Conservation (phyloP, 2,113 vertebrate genomes). For the Spermophilus dauricus region DNA sequence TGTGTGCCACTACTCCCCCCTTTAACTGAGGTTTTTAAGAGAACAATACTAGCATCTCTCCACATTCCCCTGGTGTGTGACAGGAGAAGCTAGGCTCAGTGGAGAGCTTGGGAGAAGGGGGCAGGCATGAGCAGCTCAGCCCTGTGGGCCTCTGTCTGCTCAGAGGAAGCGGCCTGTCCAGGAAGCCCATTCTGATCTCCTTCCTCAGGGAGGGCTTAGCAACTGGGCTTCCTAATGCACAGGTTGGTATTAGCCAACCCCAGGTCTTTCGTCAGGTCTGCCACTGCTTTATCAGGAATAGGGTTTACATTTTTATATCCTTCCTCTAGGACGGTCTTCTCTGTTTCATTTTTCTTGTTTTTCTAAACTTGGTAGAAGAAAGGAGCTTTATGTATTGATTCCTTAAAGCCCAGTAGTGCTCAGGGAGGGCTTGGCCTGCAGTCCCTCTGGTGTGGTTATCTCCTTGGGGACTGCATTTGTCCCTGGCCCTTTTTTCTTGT, state of each 20-base stretch:
- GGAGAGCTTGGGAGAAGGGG: not conserved
- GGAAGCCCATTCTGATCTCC: not conserved
- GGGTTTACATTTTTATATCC: not conserved
- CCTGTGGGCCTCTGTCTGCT: not conserved
- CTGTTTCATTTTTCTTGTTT: not conserved
- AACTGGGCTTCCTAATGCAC: not conserved
- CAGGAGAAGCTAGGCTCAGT: not conserved
- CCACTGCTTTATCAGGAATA: not conserved
- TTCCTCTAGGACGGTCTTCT: not conserved
- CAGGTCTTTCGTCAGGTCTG: not conserved
- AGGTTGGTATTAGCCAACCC: not conserved
- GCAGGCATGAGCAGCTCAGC: not conserved
- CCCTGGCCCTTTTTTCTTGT: not conserved
- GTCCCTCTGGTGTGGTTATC: not conserved
- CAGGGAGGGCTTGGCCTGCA: fast-evolving
- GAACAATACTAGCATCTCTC: not conserved
- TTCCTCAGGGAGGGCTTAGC: not conserved
- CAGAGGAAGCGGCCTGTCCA: not conserved
- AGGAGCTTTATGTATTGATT: not conserved
- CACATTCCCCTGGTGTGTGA: fast-evolving
- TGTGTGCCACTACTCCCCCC: too few species aligned
- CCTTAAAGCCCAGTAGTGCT: not conserved
- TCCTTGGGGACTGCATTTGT: not conserved
- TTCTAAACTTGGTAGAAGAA: not conserved
- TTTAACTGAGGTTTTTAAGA: too few species aligned